These are phyloP conservation scores for Melipona beecheii DNA, from an alignment of 2,888 invertebrate species.

Conservation along the genomic window DNA sequence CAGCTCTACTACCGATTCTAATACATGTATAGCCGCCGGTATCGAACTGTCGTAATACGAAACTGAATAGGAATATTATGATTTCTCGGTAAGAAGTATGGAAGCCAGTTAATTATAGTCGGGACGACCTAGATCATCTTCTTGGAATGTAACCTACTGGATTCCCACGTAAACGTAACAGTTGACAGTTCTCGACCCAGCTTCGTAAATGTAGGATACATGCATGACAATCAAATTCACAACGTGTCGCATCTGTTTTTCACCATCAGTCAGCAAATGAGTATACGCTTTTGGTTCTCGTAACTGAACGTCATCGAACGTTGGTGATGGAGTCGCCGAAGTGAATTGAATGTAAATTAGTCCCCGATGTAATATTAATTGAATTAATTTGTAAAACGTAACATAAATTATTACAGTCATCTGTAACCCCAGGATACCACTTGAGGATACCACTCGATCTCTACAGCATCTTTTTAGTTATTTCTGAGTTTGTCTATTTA, in stretches of 20 bases:
- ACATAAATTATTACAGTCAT: too few relatives aligned
- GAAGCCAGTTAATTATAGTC: slow-evolving; percentile 53
- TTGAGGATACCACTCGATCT: too few relatives aligned
- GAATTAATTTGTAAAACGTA: too few relatives aligned
- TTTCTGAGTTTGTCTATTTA: too few relatives aligned
- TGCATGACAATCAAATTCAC: slow-evolving; percentile 26
- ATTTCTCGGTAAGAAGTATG: slow-evolving; percentile 63
- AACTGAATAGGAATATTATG: slow-evolving; percentile 29
- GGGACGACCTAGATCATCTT: slow-evolving; percentile 74
- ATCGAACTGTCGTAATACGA: neutral
- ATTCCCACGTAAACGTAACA: slow-evolving; percentile 29
- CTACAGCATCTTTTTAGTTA: too few relatives aligned
- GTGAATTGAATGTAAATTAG: too few relatives aligned
- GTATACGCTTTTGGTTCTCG: too few relatives aligned
- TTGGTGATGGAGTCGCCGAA: too few relatives aligned
- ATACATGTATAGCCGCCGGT: neutral
- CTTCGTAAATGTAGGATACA: slow-evolving; percentile 33
- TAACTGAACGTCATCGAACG: too few relatives aligned
- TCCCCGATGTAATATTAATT: too few relatives aligned
- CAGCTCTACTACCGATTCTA: neutral
- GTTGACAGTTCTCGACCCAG: slow-evolving; percentile 17
- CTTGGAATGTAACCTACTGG: slow-evolving; percentile 70
- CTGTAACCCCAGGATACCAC: too few relatives aligned
- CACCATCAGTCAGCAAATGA: too few relatives aligned
- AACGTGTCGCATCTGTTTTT: neutral